phyloP scores from a whole-genome alignment of 2,113 vertebrate genomes.

The Cichladusa arquata region DNA sequence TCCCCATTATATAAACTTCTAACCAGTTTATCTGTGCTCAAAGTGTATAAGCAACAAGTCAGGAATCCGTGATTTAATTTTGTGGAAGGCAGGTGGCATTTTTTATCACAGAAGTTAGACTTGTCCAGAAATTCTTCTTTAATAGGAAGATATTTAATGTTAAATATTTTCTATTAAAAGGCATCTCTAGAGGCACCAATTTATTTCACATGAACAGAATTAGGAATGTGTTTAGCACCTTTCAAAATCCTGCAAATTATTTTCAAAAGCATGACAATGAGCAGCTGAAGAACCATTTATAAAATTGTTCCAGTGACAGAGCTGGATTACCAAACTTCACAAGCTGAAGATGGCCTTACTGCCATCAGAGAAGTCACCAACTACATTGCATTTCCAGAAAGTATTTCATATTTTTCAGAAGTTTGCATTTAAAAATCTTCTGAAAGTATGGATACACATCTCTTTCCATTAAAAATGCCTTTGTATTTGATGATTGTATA shows the following conservation, averaged over 20 bases:
- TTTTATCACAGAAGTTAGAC: neutral
- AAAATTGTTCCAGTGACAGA: neutral
- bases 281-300: neutral
- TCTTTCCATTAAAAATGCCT: neutral
- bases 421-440: neutral
- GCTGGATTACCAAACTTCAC: neutral
- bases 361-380: neutral
- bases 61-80: neutral
- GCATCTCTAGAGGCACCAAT: neutral
- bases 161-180: neutral
- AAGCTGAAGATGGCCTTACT: neutral
- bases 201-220: neutral
- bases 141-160: neutral
- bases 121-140: neutral
- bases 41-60: neutral
- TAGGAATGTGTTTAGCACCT: neutral
- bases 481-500: neutral
- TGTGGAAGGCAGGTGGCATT: rapidly evolving
- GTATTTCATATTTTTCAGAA: neutral
- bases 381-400: neutral
- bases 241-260: neutral
- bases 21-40: neutral
- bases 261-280: neutral
- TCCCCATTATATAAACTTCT: neutral
- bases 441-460: neutral